Percentiles rank a stretch among this genome's conserved stretches.
These are phyloP conservation scores for Dolichopus griseipennis DNA, from an alignment of 2,888 invertebrate species.

Conservation along the genomic window DNA sequence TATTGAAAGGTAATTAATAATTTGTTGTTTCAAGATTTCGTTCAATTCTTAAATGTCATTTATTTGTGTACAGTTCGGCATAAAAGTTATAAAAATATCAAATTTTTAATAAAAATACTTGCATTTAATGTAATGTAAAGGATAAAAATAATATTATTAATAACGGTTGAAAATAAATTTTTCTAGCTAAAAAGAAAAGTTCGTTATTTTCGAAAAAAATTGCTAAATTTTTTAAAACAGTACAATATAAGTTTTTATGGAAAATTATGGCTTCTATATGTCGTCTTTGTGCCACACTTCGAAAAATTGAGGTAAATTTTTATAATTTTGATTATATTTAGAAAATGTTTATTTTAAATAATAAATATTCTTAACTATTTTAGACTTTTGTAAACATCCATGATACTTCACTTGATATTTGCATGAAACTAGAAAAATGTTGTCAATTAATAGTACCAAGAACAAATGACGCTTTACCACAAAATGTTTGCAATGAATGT, in stretches of 20 bases:
- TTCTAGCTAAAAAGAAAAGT: too few species aligned
- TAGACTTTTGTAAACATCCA: slow-evolving; percentile 20
- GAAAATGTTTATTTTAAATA: background rate
- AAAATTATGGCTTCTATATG: slow-evolving; percentile 23
- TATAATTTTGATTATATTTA: slow-evolving; percentile 15
- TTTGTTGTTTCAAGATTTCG: too few species aligned
- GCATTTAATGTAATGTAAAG: too few species aligned
- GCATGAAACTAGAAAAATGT: slow-evolving; percentile 26
- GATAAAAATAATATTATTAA: too few species aligned
- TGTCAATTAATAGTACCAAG: slow-evolving; percentile 26
- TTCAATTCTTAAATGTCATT: too few species aligned
- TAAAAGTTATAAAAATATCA: too few species aligned
- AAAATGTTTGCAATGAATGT: slow-evolving; percentile 29
- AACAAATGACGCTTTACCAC: slow-evolving; percentile 26
- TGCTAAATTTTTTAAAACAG: too few species aligned
- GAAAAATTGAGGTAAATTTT: slow-evolving; percentile 23
- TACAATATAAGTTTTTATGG: background rate
- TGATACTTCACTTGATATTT: slow-evolving; percentile 25
- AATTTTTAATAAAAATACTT: too few species aligned
- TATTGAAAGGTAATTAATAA: too few species aligned
- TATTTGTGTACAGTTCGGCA: too few species aligned
- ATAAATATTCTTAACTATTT: background rate
- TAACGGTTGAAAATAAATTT: too few species aligned
- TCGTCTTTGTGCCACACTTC: slow-evolving; percentile 32
- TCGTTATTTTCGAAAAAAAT: too few species aligned